Conservation (phyloP, 2,888 invertebrate genomes). For the Sinhomidia bicolor region DNA sequence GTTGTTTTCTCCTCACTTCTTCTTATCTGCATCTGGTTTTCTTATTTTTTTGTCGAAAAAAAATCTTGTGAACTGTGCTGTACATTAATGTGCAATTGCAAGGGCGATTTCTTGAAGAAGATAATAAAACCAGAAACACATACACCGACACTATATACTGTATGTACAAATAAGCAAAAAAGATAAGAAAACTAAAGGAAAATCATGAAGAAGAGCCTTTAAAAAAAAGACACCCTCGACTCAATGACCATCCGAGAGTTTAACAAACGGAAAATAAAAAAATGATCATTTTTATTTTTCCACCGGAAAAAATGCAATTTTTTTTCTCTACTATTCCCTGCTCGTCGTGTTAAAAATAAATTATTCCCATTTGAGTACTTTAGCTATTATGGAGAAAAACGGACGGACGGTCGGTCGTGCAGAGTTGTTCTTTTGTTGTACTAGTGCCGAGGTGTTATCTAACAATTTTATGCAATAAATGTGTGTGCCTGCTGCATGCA, state of each 20-base stretch:
- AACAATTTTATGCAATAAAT: constrained; percentile 53
- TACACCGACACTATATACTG: not conserved
- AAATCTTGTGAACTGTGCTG: constrained; percentile 53
- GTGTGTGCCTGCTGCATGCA: not conserved
- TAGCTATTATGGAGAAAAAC: not conserved
- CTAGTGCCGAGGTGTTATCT: constrained; percentile 32
- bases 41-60: constrained; percentile 51
- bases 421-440: not conserved
- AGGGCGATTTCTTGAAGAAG: constrained; percentile 65
- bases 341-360: constrained; percentile 51
- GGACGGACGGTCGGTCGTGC: not conserved
- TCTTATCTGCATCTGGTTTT: constrained; percentile 54
- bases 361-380: constrained; percentile 63
- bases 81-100: constrained; percentile 55
- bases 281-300: constrained; percentile 46
- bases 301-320: constrained; percentile 30
- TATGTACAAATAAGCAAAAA: not conserved
- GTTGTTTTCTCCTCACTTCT: constrained; percentile 35
- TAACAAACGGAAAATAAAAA: constrained; percentile 37
- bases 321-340: constrained; percentile 12
- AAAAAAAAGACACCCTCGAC: not conserved
- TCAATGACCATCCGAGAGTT: constrained; percentile 21
- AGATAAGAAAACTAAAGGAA: not conserved
- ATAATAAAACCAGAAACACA: constrained; percentile 58
- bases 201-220: not conserved